Base-by-base conservation (phyloP, 2,113 vertebrate species). In the Vidua chalybeata region DNA sequence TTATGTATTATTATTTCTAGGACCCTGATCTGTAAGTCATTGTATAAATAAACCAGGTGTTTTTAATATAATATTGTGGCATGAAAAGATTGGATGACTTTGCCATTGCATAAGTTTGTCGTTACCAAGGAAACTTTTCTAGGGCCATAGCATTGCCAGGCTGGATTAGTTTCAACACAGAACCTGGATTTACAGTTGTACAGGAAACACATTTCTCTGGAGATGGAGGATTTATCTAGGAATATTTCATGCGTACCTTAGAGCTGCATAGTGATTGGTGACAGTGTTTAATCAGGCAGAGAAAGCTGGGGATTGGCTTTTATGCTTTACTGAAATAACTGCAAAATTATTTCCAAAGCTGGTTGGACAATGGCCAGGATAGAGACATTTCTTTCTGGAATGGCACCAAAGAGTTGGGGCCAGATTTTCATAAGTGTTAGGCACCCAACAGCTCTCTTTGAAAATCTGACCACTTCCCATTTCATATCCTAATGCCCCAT, bases 21-120 rank as follows among this genome's bases (percentile, higher is more conserved):
- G 91, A 94, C 81, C 66, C 81, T 96, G 94, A 96, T 97, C 97
- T 98, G 96, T 98, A 98, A 99, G 96, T 98, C 98, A 97, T 97
- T 98, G 98, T 98, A 98, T 98, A 98, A 99, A 98, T 98, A 98
- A 96, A 97, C 86, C 97, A 98, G 95, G 98, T 98, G 96, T 97
- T 98, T 98, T 97, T 98, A 98, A 98, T 98, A 97, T 98, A 97
- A 97, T 93, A 76, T 46, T 94, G 93, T 81, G 90, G 92, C 96
- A 97, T 94, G 93, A 91, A 94, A 97, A 96, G 78, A 78, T 43
- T 89, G 87, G 92, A 92, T 94, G 86, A 87, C 80, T 97, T 96
- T 92, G 49, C 84, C n/a, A 63, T 91, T 86, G 52, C 90, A 82
- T 58, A 81, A 88, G 68, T 91, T 92, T 85, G 69, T 92, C 2